Evolutionary conservation across 1,140 invertebrate species (phyloP).

Genomic region (Cyclargus thomasi): DNA sequence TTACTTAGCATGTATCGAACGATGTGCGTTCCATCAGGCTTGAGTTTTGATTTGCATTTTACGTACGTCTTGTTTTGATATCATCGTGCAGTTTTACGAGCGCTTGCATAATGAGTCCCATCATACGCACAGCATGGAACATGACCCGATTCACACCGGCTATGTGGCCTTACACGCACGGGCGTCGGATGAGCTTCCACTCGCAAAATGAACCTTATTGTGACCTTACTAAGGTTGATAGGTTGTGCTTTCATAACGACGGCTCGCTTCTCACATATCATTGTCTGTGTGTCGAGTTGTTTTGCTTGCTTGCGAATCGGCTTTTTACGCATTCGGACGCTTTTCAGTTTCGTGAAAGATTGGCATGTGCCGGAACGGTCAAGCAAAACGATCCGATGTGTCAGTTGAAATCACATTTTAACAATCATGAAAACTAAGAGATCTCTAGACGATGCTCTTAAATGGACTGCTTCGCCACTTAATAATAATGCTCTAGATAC

Average conservation of each 20-base stretch:
- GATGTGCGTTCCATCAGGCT: not conserved
- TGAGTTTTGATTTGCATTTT: slow-evolving; percentile 11
- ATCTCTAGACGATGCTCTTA: too few species aligned
- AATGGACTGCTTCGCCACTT: too few species aligned
- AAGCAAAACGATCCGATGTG: slow-evolving; percentile 34
- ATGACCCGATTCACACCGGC: slow-evolving; percentile 71
- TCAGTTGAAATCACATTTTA: not conserved
- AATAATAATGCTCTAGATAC: too few species aligned
- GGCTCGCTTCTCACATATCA: slow-evolving; percentile 70
- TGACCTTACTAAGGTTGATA: slow-evolving; percentile 48
- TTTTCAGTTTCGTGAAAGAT: slow-evolving; percentile 21
- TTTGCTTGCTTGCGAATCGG: slow-evolving; percentile 63
- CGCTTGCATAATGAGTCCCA: slow-evolving; percentile 16
- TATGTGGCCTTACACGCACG: slow-evolving; percentile 44
- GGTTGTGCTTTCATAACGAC: slow-evolving; percentile 64
- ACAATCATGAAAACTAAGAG: slow-evolving; percentile 2
- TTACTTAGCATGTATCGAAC: not conserved
- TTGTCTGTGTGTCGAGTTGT: slow-evolving; percentile 62
- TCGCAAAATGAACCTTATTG: slow-evolving; percentile 41
- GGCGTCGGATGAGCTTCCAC: slow-evolving; percentile 50
- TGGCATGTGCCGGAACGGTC: slow-evolving; percentile 20
- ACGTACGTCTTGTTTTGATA: not conserved
- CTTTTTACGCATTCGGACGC: slow-evolving; percentile 28
- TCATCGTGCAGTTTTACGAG: not conserved
- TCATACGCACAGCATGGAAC: slow-evolving; percentile 35